Percentiles rank a stretch among this genome's conserved stretches.
These are phyloP conservation scores for Hippocampus zosterae DNA, from an alignment of 2,113 vertebrate genomes.

Conservation along the genomic window DNA sequence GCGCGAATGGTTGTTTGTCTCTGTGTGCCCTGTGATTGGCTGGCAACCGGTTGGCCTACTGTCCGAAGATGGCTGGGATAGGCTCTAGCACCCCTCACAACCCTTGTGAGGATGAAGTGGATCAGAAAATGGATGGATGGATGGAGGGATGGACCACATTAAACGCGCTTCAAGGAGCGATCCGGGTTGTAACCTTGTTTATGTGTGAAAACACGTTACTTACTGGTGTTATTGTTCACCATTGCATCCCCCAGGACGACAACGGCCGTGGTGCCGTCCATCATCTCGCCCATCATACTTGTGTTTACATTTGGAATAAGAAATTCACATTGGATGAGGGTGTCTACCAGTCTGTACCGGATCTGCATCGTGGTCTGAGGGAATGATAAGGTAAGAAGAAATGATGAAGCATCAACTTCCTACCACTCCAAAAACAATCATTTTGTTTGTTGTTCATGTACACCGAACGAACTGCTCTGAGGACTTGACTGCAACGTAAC, in stretches of 20 bases:
- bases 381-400: not conserved
- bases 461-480: too few species aligned
- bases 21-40: too few species aligned
- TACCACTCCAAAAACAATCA: too few species aligned
- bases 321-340: slow-evolving; percentile 36
- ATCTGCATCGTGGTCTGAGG: not conserved
- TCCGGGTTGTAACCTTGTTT: not conserved
- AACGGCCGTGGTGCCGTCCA: not conserved
- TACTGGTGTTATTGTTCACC: not conserved
- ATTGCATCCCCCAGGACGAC: not conserved
- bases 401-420: not conserved
- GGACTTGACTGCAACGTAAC: too few species aligned
- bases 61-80: too few species aligned
- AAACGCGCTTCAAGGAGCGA: not conserved
- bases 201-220: not conserved
- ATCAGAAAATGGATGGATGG: too few species aligned
- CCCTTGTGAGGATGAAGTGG: too few species aligned
- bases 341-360: rapidly evolving
- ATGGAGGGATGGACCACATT: not conserved
- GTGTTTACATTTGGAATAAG: not conserved
- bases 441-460: not conserved
- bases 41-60: too few species aligned
- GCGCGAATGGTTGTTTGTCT: too few species aligned
- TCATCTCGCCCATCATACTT: not conserved
- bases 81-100: too few species aligned